Evolutionary conservation across 2,797 vertebrate genomes (phyloP).

Genomic region (Meda fulgida): DNA sequence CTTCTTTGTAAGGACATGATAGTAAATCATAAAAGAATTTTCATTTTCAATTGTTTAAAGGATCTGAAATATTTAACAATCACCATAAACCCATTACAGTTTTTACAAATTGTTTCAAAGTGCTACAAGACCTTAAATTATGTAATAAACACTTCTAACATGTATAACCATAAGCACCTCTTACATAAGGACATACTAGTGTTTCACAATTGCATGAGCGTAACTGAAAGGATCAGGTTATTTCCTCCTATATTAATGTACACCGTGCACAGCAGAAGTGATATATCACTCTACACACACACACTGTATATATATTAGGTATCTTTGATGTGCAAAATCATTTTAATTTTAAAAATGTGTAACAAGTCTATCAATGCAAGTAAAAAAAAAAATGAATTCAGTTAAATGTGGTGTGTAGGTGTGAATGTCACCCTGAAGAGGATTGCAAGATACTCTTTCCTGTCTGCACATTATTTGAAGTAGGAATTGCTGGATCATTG

Average conservation of each 20-base stretch:
- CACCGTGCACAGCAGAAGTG: not conserved
- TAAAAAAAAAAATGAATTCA: not conserved
- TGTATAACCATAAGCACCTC: not conserved
- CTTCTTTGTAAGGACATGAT: not conserved
- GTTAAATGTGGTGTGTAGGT: not conserved
- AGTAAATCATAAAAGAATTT: not conserved
- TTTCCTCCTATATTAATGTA: not conserved
- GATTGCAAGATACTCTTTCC: not conserved
- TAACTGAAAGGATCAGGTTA: slow-evolving; percentile 11
- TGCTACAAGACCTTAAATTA: not conserved
- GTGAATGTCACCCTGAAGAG: not conserved
- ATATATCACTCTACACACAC: not conserved
- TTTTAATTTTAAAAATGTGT: not conserved
- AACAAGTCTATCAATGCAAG: not conserved
- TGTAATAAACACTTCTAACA: slow-evolving; percentile 9
- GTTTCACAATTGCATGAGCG: not conserved
- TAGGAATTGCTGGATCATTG: not conserved
- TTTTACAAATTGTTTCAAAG: not conserved
- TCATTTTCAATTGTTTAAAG: not conserved
- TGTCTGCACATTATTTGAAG: not conserved
- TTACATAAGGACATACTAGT: not conserved
- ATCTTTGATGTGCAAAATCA: not conserved
- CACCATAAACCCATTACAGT: not conserved
- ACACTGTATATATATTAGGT: not conserved
- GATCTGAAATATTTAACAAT: not conserved